Base-by-base conservation (phyloP, 2,113 vertebrate species). In the Procapra przewalskii region DNA sequence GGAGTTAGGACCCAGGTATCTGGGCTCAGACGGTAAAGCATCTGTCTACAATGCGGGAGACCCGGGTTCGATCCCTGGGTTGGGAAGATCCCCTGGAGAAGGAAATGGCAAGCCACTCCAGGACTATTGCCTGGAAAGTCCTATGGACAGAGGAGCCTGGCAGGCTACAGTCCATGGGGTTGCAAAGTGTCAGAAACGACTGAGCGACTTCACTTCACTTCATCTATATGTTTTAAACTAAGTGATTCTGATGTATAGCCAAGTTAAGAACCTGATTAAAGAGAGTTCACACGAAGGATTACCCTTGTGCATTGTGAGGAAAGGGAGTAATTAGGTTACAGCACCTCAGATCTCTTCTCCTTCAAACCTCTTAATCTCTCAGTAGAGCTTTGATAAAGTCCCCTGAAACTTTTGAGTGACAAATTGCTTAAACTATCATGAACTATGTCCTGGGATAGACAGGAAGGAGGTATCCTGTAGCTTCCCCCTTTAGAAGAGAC, bases 201-300 rank as follows among this genome's bases (percentile, higher is more conserved):
- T 45, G 45, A 45, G 45, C 45, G 7, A 48, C 45, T 48, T 48
- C 45, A 48, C 48, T 48, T 48, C 48, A 48, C 48, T 48, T 48
- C 48, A 48, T 48, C 15, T 12, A 13, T 27, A 4, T 45, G 6
- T 31, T 81, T 85, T 85, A 45, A 79, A 23, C 43, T 95, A 8
- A 8, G 19, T 77, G 54, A 85, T 48, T 40, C 27, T 17, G 33
- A 17, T 5, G 50, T 60, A 29, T 21, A 90, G 54, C 27, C 31
- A 90, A 83, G 16, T 60, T 62, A 82, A 79, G 27, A 82, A 52
- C 36, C 29, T 79, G n/a, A 59, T 60, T 54, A 48, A 48, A n/a
- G 52, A 59, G 0, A 27, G 36, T 52, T 81, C 6, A 23, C 33
- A 13, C 1, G 0, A 11, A 62, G 10, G 29, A 8, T 19, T 79